Evolutionary conservation across 2,888 invertebrate species (phyloP).

Genomic region (Drosophila pseudotalamancana): DNA sequence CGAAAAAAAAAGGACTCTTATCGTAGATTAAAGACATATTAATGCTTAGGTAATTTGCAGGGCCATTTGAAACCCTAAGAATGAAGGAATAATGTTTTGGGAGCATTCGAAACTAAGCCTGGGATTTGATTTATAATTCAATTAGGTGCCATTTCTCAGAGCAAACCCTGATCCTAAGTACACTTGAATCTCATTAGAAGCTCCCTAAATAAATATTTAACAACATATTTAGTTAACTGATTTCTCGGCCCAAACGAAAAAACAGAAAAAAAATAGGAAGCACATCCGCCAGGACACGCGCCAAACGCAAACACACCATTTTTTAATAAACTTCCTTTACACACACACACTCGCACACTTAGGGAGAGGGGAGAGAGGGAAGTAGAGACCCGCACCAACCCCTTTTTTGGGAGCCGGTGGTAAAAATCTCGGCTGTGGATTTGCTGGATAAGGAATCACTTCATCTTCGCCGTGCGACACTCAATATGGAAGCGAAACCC

Average conservation of each 20-base stretch:
- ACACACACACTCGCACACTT: slow-evolving; percentile 15
- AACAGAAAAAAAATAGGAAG: slow-evolving; percentile 12
- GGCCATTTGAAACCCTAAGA: too few species aligned
- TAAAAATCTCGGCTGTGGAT: slow-evolving; percentile 60
- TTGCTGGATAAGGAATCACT: slow-evolving; percentile 79
- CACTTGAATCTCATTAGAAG: slow-evolving; percentile 74
- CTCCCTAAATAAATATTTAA: slow-evolving; percentile 71
- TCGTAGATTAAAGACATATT: neutral
- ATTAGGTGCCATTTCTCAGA: slow-evolving; percentile 41
- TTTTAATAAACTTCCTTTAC: slow-evolving; percentile 75
- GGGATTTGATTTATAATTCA: slow-evolving; percentile 50
- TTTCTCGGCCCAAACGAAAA: slow-evolving; percentile 41
- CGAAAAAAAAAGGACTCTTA: neutral
- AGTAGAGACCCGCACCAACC: slow-evolving; percentile 48
- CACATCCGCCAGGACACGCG: slow-evolving; percentile 66
- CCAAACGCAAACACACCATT: slow-evolving; percentile 73
- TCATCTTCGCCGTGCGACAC: slow-evolving; percentile 65
- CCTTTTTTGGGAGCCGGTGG: slow-evolving; percentile 39
- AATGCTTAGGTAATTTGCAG: neutral
- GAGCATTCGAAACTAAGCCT: neutral
- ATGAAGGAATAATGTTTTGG: neutral
- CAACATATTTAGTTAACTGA: slow-evolving; percentile 76
- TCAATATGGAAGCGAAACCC: slow-evolving; percentile 62
- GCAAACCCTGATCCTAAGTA: slow-evolving; percentile 25
- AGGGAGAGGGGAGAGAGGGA: neutral